Conservation (phyloP, 2,113 vertebrate genomes). For the Etheostoma cragini region DNA sequence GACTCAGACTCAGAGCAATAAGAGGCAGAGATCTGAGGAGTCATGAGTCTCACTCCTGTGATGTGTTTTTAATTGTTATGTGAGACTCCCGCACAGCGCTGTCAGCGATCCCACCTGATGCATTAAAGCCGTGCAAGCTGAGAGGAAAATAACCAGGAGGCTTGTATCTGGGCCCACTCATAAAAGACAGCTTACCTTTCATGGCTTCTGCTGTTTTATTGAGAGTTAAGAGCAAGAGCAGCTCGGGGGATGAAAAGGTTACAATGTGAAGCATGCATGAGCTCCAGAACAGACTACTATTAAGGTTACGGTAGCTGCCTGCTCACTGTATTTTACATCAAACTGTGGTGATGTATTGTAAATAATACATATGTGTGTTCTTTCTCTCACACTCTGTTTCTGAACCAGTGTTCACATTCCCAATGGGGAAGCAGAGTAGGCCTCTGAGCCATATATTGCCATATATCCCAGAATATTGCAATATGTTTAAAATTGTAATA, state of each 20-base stretch:
- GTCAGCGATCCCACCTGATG: conserved; percentile 64
- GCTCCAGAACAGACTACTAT: conserved; percentile 39
- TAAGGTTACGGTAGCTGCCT: conserved; percentile 44
- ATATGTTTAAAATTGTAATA: too few relatives aligned
- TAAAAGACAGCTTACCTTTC: conserved; percentile 80
- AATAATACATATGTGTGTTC: conserved; percentile 37
- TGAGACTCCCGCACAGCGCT: conserved; percentile 43
- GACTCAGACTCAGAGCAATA: conserved; percentile 48
- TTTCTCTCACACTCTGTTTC: conserved; percentile 26
- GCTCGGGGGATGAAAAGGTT: conserved; percentile 45
- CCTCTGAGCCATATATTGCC: not conserved
- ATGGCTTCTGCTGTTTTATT: conserved; percentile 73
- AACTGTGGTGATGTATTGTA: conserved; percentile 46
- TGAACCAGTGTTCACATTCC: not conserved
- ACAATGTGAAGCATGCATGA: conserved; percentile 63
- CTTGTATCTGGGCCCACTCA: conserved; percentile 72
- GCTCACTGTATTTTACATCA: conserved; percentile 46
- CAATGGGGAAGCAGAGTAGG: conserved; percentile 1
- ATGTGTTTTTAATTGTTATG: conserved; percentile 76
- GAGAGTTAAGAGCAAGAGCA: conserved; percentile 51
- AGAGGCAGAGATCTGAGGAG: conserved; percentile 47
- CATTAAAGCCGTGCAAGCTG: conserved; percentile 44
- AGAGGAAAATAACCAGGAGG: conserved; percentile 64
- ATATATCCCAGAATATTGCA: too few relatives aligned
- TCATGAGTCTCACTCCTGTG: conserved; percentile 54